phyloP scores from a whole-genome alignment of 2,113 vertebrate species.

The Chaenogobius annularis region DNA sequence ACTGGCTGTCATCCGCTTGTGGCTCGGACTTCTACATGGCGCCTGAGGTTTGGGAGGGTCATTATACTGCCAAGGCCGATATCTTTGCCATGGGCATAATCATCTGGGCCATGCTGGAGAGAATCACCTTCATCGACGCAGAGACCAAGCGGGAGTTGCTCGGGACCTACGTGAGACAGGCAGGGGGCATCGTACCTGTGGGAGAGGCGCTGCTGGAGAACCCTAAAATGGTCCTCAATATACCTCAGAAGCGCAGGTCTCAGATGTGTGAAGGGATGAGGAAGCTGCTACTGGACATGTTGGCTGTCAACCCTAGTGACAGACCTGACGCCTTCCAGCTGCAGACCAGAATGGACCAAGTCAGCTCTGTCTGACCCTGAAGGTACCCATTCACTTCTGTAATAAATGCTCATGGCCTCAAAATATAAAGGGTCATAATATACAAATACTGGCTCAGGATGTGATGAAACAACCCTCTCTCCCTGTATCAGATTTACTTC shows the following conservation, averaged over 20 bases:
- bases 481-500: too few species aligned
- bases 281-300: constrained; percentile 93
- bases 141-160: constrained; percentile 93
- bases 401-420: background rate
- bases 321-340: constrained; percentile 92
- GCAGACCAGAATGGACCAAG: constrained; percentile 88
- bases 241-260: constrained; percentile 91
- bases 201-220: constrained; percentile 96
- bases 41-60: constrained; percentile 95
- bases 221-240: constrained; percentile 95
- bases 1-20: constrained; percentile 92
- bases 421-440: too few species aligned
- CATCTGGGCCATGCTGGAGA: constrained; percentile 97
- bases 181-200: constrained; percentile 90
- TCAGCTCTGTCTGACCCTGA: constrained; percentile 70
- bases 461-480: too few species aligned
- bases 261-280: constrained; percentile 90
- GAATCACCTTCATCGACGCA: constrained; percentile 92
- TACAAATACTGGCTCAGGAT: too few species aligned
- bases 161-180: constrained; percentile 91
- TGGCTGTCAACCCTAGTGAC: constrained; percentile 94
- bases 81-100: constrained; percentile 97
- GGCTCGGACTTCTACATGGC: constrained; percentile 98
- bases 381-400: background rate
- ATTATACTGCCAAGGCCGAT: constrained; percentile 97